phyloP scores from a whole-genome alignment of 2,113 vertebrate species.

The Antigone vipio region DNA sequence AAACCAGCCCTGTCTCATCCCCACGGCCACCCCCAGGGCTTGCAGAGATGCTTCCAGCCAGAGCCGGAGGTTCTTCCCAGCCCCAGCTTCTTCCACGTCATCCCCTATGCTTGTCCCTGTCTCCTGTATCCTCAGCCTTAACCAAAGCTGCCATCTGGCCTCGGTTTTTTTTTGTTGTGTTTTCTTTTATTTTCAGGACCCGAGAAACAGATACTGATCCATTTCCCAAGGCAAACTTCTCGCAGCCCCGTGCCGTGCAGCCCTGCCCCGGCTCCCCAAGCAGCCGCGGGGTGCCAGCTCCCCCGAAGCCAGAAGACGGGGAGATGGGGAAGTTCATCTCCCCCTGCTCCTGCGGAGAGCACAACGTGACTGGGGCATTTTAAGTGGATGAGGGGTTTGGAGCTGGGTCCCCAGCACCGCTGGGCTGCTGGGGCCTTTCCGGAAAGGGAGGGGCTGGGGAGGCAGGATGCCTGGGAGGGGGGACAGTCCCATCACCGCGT shows the following conservation, averaged over 20 bases:
- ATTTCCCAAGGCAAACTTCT: neutral
- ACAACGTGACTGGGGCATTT: neutral
- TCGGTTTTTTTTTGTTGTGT: neutral
- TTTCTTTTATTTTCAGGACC: slow-evolving; percentile 21
- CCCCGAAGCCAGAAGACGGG: neutral
- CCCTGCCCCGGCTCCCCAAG: fast-evolving
- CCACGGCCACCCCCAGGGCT: neutral
- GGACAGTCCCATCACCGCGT: neutral
- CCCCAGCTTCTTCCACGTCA: neutral
- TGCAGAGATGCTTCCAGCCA: neutral
- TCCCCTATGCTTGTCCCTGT: neutral
- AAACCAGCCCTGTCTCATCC: neutral
- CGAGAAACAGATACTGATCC: neutral
- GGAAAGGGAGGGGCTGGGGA: neutral
- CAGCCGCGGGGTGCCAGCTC: neutral
- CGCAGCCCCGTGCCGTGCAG: neutral
- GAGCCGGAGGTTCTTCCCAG: neutral
- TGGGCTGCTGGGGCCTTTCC: neutral
- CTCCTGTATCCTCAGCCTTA: neutral
- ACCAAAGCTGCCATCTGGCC: slow-evolving; percentile 52
- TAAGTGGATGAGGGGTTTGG: neutral
- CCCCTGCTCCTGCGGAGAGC: neutral
- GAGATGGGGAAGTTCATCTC: neutral
- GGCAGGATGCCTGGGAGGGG: fast-evolving
- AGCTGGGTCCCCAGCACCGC: fast-evolving